Conservation (phyloP, 2,888 invertebrate species). For the Pegoplata infirma region DNA sequence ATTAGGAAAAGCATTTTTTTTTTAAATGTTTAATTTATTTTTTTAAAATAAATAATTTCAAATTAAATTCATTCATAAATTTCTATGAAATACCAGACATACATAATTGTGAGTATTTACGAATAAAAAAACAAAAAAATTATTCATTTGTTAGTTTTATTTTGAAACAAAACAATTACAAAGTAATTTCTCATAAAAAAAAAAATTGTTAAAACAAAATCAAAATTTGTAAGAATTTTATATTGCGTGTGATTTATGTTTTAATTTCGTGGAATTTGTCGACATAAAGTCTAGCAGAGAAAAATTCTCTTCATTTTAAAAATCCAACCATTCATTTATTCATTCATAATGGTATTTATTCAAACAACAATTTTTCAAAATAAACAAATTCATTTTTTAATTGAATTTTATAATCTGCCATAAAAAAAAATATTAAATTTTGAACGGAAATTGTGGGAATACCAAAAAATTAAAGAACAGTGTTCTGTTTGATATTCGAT, state of each 20-base stretch:
- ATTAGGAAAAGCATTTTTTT: no score
- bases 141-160: conserved; percentile 22
- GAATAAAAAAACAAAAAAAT: no score
- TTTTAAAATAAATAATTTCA: no score
- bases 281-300: conserved; percentile 53
- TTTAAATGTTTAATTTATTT: no score
- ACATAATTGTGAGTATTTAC: not conserved
- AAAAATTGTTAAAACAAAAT: conserved; percentile 3
- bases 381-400: conserved; percentile 43
- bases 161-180: conserved; percentile 22
- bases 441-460: conserved; percentile 49
- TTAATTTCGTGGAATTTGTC: conserved; percentile 45
- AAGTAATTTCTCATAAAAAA: conserved; percentile 2
- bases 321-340: conserved; percentile 21
- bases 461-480: not conserved
- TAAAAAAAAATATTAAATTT: conserved; percentile 17
- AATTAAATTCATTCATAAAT: conserved; percentile 39
- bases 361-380: conserved; percentile 29
- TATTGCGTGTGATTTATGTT: conserved; percentile 25
- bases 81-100: not conserved
- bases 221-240: conserved; percentile 8
- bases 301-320: not conserved
- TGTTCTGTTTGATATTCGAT: conserved; percentile 45
- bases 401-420: conserved; percentile 34
- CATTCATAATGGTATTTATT: conserved; percentile 47